Base-by-base conservation (phyloP, 2,888 invertebrate species). In the Thalpophila matura region DNA sequence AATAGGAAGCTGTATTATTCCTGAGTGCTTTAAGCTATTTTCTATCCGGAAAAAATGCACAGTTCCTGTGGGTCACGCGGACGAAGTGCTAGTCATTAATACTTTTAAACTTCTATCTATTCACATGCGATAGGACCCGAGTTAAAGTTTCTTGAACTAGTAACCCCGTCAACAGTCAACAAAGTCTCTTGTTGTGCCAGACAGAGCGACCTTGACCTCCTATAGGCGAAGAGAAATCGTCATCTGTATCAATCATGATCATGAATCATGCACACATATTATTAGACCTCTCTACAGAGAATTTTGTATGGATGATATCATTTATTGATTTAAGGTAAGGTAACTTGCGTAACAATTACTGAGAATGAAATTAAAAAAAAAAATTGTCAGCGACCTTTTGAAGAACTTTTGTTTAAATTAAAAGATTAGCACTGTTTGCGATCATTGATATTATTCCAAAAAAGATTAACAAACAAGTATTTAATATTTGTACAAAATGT, bases 121-220 rank as follows among this genome's bases (percentile, higher is more conserved):
- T n/a, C n/a, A n/a, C n/a, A n/a, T n/a, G n/a, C n/a, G n/a, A n/a
- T n/a, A n/a, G n/a, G n/a, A n/a, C 43, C 55, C 60, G 47, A 74
- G 56, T 51, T 50, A 42, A 58, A 62, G 54, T 63, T n/a, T n/a
- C n/a, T 64, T 70, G 80, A 80, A 76, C 74, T 77, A 78, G 75
- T 84, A 76, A 82, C 50, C 69, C 79, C 57, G 74, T 77, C 76
- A 79, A 81, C 59, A 70, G 73, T 75, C 64, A 62, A n/a, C n/a
- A 73, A 53, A 74, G 77, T 56, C 56, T 55, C 54, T 49, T 31
- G 55, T 50, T 55, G 43, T 53, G 42, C 42, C 77, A 85, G 85
- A 86, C 86, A 79, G 72, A 81, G 61, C 87, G 89, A 86, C 94
- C 94, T 94, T 94, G 94, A 91, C 94, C 92, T 67, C 84, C 82